A percentile compares a stretch with the other conserved stretches of the same genome.
Conservation (phyloP, 1,140 invertebrate species). For the Zaprionus taronus region DNA sequence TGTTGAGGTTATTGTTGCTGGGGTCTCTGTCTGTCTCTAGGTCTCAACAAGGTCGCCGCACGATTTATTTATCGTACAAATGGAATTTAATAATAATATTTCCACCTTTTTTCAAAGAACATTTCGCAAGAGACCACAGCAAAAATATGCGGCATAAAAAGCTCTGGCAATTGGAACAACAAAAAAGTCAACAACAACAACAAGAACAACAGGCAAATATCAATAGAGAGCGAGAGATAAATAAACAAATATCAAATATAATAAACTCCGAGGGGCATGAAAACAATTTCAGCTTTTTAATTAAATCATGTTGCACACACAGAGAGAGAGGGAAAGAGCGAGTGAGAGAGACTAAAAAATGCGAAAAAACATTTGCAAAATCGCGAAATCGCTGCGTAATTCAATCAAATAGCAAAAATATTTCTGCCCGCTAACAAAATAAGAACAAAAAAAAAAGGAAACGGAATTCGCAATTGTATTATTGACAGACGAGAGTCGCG, state of each 20-base stretch:
- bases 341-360: conserved; percentile 29
- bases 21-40: conserved; percentile 11
- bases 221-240: conserved; percentile 6
- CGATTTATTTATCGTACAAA: not conserved
- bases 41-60: conserved; percentile 9
- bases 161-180: conserved; percentile 48
- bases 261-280: conserved; percentile 54
- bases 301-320: conserved; percentile 68
- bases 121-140: conserved; percentile 45
- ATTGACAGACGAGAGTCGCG: not conserved
- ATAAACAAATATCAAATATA: conserved; percentile 44
- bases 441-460: conserved; percentile 26
- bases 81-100: conserved; percentile 17
- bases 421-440: not conserved
- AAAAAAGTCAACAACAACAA: conserved; percentile 23
- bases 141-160: conserved; percentile 51
- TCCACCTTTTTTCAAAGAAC: conserved; percentile 37
- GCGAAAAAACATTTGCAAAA: conserved; percentile 10
- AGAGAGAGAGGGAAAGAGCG: not conserved
- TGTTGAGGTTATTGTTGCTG: not conserved
- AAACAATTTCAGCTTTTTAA: conserved; percentile 69
- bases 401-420: conserved; percentile 70
- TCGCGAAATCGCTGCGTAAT: conserved; percentile 46
- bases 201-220: conserved; percentile 20
- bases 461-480: conserved; percentile 1